These are phyloP conservation scores for Bucco capensis DNA, from an alignment of 2,113 vertebrate genomes.

Conservation along the genomic window DNA sequence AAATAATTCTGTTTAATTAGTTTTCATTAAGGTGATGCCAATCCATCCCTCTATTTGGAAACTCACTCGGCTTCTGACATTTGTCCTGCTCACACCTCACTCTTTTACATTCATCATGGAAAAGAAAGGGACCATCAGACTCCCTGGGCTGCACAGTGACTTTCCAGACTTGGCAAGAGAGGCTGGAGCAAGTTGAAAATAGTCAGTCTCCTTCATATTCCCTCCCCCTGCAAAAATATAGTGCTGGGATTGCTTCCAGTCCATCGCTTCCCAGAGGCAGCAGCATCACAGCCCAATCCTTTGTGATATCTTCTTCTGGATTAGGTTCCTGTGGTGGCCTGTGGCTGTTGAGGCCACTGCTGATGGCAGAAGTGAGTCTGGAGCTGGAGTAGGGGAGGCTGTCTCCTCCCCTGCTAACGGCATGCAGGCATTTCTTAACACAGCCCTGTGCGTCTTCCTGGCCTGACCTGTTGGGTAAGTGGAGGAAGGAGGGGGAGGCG, in stretches of 20 bases:
- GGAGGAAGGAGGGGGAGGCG: not conserved
- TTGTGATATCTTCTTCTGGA: not conserved
- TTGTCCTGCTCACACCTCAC: not conserved
- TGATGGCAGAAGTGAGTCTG: accelerated
- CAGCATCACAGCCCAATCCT: not conserved
- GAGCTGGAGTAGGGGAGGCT: not conserved
- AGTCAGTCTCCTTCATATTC: not conserved
- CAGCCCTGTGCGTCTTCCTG: not conserved
- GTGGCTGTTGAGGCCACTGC: accelerated
- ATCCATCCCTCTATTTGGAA: not conserved
- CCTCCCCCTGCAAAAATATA: not conserved
- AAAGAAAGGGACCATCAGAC: not conserved
- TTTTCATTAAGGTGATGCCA: not conserved
- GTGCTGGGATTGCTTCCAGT: not conserved
- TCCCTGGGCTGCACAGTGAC: not conserved
- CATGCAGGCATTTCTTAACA: not conserved
- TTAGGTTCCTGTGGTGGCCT: accelerated
- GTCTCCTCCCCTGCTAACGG: not conserved
- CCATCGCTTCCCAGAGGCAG: not conserved
- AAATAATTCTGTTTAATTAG: conserved; percentile 31
- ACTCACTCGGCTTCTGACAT: not conserved
- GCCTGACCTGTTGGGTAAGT: not conserved
- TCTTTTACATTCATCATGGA: not conserved
- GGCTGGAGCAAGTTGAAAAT: not conserved
- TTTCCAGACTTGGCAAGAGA: not conserved